These are phyloP conservation scores for Rhyacophila evoluta DNA, from an alignment of 2,888 invertebrate species.

Conservation along the genomic window DNA sequence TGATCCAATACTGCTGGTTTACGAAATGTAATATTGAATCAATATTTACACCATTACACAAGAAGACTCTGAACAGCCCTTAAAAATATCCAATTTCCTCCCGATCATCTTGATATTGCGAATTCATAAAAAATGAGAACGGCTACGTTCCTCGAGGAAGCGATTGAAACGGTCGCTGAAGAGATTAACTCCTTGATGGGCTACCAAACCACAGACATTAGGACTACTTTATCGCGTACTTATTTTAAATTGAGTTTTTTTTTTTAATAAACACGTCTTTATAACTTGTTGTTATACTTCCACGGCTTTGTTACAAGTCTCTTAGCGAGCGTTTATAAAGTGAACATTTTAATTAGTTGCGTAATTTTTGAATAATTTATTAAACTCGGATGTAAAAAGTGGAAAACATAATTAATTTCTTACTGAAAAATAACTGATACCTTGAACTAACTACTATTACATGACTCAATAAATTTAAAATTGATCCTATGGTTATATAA, in stretches of 20 bases:
- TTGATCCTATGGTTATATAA: too few relatives aligned
- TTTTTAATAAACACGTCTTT: neutral
- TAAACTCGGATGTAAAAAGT: too few relatives aligned
- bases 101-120: neutral
- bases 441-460: too few relatives aligned
- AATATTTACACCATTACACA: neutral
- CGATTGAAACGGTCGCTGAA: neutral
- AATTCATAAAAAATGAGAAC: neutral
- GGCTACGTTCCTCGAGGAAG: neutral
- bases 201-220: neutral
- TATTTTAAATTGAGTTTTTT: slow-evolving; percentile 4
- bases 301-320: neutral
- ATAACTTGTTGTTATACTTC: neutral
- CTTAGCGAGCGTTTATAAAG: neutral
- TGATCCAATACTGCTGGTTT: too few relatives aligned
- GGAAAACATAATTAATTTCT: too few relatives aligned
- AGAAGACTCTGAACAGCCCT: neutral
- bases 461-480: too few relatives aligned
- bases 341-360: neutral
- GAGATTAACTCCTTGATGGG: neutral
- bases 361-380: neutral
- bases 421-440: too few relatives aligned
- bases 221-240: neutral
- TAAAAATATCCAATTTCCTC: slow-evolving; percentile 17
- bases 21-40: neutral